phyloP scores from a whole-genome alignment of 1,140 invertebrate genomes.

The Spodoptera litura region DNA sequence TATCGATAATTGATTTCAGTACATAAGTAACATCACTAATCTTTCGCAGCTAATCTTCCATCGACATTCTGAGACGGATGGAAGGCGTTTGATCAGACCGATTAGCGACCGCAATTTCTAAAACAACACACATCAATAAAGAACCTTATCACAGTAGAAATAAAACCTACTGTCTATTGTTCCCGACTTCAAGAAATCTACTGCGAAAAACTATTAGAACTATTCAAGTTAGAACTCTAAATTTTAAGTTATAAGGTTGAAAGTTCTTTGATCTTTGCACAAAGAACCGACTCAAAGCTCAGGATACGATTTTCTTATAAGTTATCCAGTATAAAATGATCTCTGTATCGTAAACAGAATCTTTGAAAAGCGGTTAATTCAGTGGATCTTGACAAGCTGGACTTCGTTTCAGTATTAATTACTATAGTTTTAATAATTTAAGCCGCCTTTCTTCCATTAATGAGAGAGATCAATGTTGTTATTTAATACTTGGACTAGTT shows the following conservation, averaged over 20 bases:
- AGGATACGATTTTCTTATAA: conserved; percentile 39
- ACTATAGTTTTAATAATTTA: conserved; percentile 32
- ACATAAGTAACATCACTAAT: conserved; percentile 4
- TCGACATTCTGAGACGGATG: conserved; percentile 43
- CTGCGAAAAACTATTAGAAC: background rate
- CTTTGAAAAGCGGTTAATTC: background rate
- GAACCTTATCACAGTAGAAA: background rate
- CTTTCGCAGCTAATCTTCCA: conserved; percentile 30
- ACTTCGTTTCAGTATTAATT: conserved; percentile 23
- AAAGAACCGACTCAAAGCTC: conserved; percentile 9
- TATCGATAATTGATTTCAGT: background rate
- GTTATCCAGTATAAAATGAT: conserved; percentile 22
- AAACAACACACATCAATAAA: conserved; percentile 17
- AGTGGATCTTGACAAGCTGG: conserved; percentile 6
- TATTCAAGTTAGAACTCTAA: background rate
- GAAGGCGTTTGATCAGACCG: conserved; percentile 38
- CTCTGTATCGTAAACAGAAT: background rate
- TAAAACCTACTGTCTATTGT: conserved; percentile 18
- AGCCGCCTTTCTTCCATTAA: conserved; percentile 19
- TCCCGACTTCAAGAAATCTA: background rate
- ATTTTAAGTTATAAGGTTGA: background rate
- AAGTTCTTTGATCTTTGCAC: background rate
- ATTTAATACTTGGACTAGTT: background rate
- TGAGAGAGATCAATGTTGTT: background rate
- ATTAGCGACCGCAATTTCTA: conserved; percentile 30